Percentiles rank a stretch among this genome's conserved stretches.
Conservation (phyloP, 2,113 vertebrate species). For the Silurus meridionalis region DNA sequence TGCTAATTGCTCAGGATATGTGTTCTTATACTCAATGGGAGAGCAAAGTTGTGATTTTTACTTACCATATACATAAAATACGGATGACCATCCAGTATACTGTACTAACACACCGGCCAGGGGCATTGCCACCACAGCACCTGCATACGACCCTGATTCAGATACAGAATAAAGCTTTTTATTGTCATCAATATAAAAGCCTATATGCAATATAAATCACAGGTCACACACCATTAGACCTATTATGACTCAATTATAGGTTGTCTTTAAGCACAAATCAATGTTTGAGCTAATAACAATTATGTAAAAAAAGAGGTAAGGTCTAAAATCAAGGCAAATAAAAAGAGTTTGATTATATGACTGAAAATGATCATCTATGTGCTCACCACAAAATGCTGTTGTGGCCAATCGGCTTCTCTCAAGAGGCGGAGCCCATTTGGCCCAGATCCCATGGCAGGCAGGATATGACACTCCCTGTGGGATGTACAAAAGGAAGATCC, state of each 20-base stretch:
- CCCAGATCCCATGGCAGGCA: slow-evolving; percentile 92
- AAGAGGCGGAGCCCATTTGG: slow-evolving; percentile 84
- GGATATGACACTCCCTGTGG: slow-evolving; percentile 89
- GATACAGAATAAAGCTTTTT: slow-evolving; percentile 27
- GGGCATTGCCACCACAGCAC: slow-evolving; percentile 92
- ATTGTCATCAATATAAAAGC: no score
- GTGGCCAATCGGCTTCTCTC: slow-evolving; percentile 85
- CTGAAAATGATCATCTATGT: not conserved
- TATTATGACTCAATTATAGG: not conserved
- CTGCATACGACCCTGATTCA: slow-evolving; percentile 84
- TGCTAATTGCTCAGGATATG: no score
- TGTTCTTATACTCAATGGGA: not conserved
- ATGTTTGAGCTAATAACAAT: not conserved
- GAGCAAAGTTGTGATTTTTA: not conserved
- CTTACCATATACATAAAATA: slow-evolving; percentile 91
- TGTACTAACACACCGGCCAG: slow-evolving; percentile 91
- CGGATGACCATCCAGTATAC: slow-evolving; percentile 88
- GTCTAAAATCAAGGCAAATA: not conserved
- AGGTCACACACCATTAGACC: not conserved
- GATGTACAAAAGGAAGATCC: slow-evolving; percentile 11
- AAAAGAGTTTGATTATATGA: not conserved
- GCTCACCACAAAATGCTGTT: slow-evolving; percentile 84
- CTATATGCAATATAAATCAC: not conserved
- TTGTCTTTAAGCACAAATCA: not conserved
- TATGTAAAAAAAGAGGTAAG: not conserved